A percentile compares a stretch with the other conserved stretches of the same genome.
phyloP scores from a whole-genome alignment of 92 coral and sea anemone species.

The Chrysogorgia sp. region DNA sequence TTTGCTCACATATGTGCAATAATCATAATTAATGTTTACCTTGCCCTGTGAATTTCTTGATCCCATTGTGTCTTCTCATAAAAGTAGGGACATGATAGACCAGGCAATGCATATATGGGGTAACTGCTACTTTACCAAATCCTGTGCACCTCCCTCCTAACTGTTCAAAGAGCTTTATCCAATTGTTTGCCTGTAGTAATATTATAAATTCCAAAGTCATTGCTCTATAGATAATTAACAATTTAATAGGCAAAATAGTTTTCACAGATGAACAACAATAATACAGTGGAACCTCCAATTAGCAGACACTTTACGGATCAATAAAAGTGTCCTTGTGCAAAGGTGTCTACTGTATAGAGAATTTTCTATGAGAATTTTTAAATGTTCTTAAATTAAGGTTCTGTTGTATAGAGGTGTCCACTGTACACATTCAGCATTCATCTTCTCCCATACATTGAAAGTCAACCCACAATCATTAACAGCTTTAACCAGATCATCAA shows the following conservation, averaged over 20 bases:
- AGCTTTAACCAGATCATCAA: neutral
- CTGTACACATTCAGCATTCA: constrained; percentile 7
- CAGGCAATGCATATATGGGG: constrained; percentile 59
- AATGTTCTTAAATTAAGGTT: neutral
- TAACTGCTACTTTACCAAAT: constrained; percentile 42
- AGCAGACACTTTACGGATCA: too few species aligned
- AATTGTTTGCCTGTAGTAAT: constrained; percentile 33
- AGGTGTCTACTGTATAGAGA: too few species aligned
- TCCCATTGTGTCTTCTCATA: neutral
- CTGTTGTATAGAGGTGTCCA: neutral
- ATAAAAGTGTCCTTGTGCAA: too few species aligned
- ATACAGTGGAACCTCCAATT: too few species aligned
- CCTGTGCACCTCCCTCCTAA: constrained; percentile 25
- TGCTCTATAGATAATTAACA: too few species aligned
- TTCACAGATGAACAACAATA: too few species aligned
- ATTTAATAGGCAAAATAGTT: too few species aligned
- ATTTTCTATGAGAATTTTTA: too few species aligned
- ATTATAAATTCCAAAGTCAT: too few species aligned
- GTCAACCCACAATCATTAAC: constrained; percentile 14
- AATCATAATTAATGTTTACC: constrained; percentile 46
- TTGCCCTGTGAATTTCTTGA: constrained; percentile 59
- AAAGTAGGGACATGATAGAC: constrained; percentile 47
- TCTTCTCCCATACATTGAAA: constrained; percentile 27
- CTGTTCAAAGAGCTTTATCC: constrained; percentile 38
- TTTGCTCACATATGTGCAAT: too few species aligned